These are phyloP conservation scores for Beris morrisii DNA, from an alignment of 2,888 invertebrate species.

Conservation along the genomic window DNA sequence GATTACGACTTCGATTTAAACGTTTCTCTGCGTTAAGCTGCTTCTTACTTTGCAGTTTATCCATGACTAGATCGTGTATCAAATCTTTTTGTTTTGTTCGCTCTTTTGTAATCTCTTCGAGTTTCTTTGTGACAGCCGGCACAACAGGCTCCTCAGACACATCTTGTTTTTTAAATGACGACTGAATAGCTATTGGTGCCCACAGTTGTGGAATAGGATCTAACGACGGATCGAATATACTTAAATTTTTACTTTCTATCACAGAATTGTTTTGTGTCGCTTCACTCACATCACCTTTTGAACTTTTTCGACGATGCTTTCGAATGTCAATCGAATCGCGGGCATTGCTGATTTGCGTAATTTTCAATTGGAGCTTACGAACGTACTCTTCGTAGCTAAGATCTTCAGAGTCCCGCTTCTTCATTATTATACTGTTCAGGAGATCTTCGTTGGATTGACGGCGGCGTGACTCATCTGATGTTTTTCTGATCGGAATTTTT, in stretches of 20 bases:
- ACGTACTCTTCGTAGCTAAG: constrained; percentile 64
- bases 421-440: constrained; percentile 40
- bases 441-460: constrained; percentile 43
- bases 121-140: constrained; percentile 66
- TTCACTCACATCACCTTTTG: constrained; percentile 51
- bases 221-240: constrained; percentile 40
- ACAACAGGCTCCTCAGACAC: constrained; percentile 49
- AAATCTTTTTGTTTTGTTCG: constrained; percentile 81
- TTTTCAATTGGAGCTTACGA: constrained; percentile 66
- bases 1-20: constrained; percentile 63
- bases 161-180: constrained; percentile 33
- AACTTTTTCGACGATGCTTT: constrained; percentile 60
- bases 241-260: constrained; percentile 48
- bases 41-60: constrained; percentile 71
- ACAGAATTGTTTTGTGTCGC: constrained; percentile 43
- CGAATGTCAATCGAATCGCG: constrained; percentile 69
- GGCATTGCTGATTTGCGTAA: constrained; percentile 70
- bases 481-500: constrained; percentile 34
- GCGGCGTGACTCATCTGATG: constrained; percentile 26
- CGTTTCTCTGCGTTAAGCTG: constrained; percentile 65
- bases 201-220: constrained; percentile 30
- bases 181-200: constrained; percentile 47
- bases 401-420: constrained; percentile 52
- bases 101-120: constrained; percentile 77
- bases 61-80: constrained; percentile 81